Evolutionary conservation across 2,888 invertebrate genomes (phyloP).

Genomic region (Polymixis lichenea): DNA sequence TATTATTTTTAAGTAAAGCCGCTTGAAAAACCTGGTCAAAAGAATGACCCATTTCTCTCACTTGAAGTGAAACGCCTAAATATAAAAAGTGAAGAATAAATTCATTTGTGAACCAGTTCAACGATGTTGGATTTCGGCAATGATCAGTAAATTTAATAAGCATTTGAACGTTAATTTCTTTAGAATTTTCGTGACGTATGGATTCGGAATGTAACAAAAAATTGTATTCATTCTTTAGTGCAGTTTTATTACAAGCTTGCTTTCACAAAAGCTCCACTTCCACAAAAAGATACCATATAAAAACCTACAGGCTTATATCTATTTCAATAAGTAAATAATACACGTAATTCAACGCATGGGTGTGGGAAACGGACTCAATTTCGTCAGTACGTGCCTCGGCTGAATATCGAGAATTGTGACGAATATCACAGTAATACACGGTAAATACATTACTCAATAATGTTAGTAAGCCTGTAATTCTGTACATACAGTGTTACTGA

Average conservation of each 20-base stretch:
- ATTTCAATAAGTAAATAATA: not conserved
- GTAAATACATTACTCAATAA: slow-evolving; percentile 13
- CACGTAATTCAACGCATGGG: not conserved
- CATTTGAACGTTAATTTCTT: not conserved
- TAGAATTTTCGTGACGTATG: too few species aligned
- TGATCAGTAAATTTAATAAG: not conserved
- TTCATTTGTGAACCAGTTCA: not conserved
- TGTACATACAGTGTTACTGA: not conserved
- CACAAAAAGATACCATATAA: not conserved
- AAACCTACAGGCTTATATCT: not conserved
- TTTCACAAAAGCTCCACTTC: not conserved
- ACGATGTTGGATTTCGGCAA: too few species aligned
- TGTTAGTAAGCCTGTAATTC: not conserved
- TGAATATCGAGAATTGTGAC: not conserved
- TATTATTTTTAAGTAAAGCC: too few species aligned
- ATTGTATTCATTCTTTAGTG: not conserved
- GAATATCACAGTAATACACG: slow-evolving; percentile 11
- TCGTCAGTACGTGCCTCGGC: not conserved
- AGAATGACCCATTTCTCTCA: too few species aligned
- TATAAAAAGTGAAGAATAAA: not conserved
- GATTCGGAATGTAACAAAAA: not conserved
- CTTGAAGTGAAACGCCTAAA: not conserved
- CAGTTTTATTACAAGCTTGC: not conserved
- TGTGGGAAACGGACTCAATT: not conserved
- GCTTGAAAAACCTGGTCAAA: too few species aligned